Evolutionary conservation across 2,113 vertebrate species (phyloP).

Genomic region (Cryptotis parvus): DNA sequence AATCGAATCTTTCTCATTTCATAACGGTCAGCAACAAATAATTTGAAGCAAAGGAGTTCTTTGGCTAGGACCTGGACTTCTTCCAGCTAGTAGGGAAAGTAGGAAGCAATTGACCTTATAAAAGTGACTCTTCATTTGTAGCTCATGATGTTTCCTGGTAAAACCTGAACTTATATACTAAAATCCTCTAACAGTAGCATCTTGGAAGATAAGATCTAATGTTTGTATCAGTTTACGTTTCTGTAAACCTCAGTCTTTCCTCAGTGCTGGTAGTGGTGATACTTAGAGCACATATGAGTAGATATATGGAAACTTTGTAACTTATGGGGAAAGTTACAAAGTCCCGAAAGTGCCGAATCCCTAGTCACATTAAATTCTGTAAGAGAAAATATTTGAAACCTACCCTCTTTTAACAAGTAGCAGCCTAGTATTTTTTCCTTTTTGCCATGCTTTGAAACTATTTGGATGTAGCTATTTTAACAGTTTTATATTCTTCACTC

Average conservation of each 20-base stretch:
- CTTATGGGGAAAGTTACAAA: not conserved
- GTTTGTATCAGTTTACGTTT: no score
- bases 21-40: not conserved
- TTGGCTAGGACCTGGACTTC: not conserved
- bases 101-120: not conserved
- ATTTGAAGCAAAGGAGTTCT: constrained; percentile 25
- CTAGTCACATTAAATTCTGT: not conserved
- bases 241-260: not conserved
- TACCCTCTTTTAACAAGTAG: no score
- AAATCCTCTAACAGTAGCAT: not conserved
- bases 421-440: not conserved
- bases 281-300: not conserved
- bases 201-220: not conserved
- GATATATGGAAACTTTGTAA: not conserved
- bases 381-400: no score
- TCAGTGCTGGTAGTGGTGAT: not conserved
- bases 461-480: no score
- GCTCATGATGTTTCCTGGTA: not conserved
- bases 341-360: not conserved
- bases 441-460: no score
- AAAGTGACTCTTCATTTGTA: constrained; percentile 41
- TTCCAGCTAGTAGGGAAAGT: constrained; percentile 4
- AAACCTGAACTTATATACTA: not conserved
- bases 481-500: not conserved
- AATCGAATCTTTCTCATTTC: no score